Base-by-base conservation (phyloP, 2,888 invertebrate species). In the Yponomeuta plumbellus region DNA sequence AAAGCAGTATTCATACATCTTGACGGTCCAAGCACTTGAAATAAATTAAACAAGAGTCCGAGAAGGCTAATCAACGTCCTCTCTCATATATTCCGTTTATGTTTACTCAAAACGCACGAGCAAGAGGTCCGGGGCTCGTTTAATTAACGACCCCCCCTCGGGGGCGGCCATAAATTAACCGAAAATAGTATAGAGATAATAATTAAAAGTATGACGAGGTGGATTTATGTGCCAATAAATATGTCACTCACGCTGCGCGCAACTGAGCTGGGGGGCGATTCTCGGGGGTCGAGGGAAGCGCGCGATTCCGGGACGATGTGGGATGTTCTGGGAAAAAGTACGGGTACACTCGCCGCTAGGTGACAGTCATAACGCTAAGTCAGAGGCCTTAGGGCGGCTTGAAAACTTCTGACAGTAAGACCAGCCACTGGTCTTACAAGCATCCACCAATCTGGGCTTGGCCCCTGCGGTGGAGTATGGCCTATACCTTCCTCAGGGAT, bases 131-230 rank as follows among this genome's bases (percentile, higher is more conserved):
- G 63, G 63, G 57, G 56, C 21, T 57, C 57, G 52, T 59, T 61
- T 66, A 63, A 73, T 71, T 78, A 79, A 76, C 76, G 73, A 74
- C 70, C 69, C 69, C 67, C 63, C 61, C 61, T 17, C 65, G 66
- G 62, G 66, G 64, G 67, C 52, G 26, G 66, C 56, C 17, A 66
- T 74, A 73, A 74, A 79, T 79, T 77, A 76, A 71, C 74, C 74
- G 71, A 76, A 79, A 80, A 81, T 81, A 80, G 68, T 68, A 66
- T 62, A 66, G 65, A 65, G 80, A 80, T 79, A 81, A 81, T 84
- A 83, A 84, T 84, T 84, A 84, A 82, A 83, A 80, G 81, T 83
- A 82, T 82, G 83, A 84, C 81, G 78, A 76, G 76, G 74, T 72
- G 75, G 65, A 85, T 84, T 85, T 84, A 85, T 81, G 77, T 74